These are phyloP conservation scores for Taenioides sp. DNA, from an alignment of 2,797 vertebrate genomes.

Conservation along the genomic window DNA sequence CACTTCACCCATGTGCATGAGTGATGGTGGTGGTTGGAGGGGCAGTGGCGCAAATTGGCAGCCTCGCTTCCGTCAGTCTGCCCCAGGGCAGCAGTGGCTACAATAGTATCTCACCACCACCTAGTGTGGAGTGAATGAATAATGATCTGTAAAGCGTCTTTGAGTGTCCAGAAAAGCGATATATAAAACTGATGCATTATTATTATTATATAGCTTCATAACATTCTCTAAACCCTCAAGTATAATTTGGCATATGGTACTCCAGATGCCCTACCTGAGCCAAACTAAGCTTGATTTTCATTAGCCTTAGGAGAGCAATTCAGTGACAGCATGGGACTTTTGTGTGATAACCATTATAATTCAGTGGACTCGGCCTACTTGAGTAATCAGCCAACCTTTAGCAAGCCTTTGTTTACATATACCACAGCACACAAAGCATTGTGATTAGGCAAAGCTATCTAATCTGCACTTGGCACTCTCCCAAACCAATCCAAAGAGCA, in stretches of 20 bases:
- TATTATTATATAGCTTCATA: not conserved
- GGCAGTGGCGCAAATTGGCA: too few species aligned
- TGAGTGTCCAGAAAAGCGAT: too few species aligned
- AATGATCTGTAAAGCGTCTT: too few species aligned
- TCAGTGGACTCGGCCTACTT: constrained; percentile 3
- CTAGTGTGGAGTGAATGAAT: too few species aligned
- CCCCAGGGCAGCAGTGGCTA: too few species aligned
- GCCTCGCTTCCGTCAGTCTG: too few species aligned
- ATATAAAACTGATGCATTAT: too few species aligned
- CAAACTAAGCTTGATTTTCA: not conserved
- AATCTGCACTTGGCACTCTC: constrained; percentile 3
- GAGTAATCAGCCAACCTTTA: constrained; percentile 1
- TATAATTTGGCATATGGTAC: not conserved
- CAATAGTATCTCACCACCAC: too few species aligned
- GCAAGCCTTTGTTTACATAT: constrained; percentile 3
- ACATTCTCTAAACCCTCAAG: too few species aligned
- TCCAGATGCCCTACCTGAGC: not conserved
- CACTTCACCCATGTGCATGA: too few species aligned
- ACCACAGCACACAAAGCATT: not conserved
- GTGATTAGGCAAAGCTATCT: not conserved
- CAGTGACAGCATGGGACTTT: not conserved
- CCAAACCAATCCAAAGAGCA: constrained; percentile 1
- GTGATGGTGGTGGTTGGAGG: too few species aligned
- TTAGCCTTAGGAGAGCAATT: not conserved
- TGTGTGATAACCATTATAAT: not conserved